phyloP scores from a whole-genome alignment of 2,113 vertebrate species.

The Rhea americana region DNA sequence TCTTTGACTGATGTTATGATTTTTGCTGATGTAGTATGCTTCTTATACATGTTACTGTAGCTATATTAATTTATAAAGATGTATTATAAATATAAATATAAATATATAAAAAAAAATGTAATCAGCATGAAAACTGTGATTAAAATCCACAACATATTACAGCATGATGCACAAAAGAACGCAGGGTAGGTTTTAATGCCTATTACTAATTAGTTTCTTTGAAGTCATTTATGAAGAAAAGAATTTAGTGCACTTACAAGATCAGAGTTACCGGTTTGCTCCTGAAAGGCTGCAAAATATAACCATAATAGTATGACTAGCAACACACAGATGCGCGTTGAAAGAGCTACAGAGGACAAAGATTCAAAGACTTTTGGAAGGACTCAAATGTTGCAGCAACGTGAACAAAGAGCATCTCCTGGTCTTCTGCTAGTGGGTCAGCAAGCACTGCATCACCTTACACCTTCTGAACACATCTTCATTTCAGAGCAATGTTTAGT shows the following conservation, averaged over 20 bases:
- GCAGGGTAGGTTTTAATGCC: background rate
- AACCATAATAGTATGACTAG: background rate
- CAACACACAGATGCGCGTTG: background rate
- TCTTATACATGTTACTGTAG: background rate
- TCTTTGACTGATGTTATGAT: background rate
- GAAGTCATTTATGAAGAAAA: background rate
- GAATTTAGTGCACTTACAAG: fast-evolving
- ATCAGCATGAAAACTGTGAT: background rate
- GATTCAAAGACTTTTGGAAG: background rate
- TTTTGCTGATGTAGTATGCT: background rate
- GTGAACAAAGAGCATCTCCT: constrained; percentile 1
- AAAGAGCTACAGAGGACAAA: background rate
- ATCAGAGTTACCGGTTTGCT: background rate
- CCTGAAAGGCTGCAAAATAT: background rate
- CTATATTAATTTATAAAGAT: background rate
- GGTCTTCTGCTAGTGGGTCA: background rate
- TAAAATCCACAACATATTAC: background rate
- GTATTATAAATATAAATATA: background rate
- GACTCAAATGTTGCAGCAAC: background rate
- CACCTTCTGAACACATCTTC: background rate
- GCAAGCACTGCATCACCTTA: background rate
- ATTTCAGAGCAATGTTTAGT: background rate
- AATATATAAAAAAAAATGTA: background rate
- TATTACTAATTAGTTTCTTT: background rate
- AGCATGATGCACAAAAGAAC: background rate